These are phyloP conservation scores for Ophion ventricosus DNA, from an alignment of 2,888 invertebrate genomes.

Conservation along the genomic window DNA sequence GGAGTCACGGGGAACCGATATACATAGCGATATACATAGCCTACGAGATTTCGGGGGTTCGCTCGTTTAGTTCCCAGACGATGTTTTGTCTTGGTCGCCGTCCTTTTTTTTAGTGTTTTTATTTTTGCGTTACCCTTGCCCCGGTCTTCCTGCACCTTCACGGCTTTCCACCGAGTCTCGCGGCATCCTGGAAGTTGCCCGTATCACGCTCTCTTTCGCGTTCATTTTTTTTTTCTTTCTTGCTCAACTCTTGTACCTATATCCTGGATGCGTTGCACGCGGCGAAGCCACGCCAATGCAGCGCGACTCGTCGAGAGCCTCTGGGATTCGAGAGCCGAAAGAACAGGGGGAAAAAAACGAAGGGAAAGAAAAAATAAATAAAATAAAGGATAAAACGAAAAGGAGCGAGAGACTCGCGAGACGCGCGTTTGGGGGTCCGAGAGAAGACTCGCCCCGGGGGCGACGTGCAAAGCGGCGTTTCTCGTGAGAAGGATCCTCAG, in stretches of 20 bases:
- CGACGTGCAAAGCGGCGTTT: conserved; percentile 38
- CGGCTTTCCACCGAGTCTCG: conserved; percentile 72
- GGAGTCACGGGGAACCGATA: not conserved
- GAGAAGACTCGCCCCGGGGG: conserved; percentile 22
- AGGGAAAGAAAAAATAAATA: conserved; percentile 51
- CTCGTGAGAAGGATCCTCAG: conserved; percentile 54
- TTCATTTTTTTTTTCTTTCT: conserved; percentile 46
- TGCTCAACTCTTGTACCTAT: conserved; percentile 40
- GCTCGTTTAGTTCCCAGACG: conserved; percentile 68
- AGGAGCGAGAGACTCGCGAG: conserved; percentile 33
- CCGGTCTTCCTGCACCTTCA: conserved; percentile 44
- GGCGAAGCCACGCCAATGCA: conserved; percentile 70
- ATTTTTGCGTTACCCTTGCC: conserved; percentile 20
- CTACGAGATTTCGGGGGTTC: conserved; percentile 39
- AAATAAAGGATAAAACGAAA: conserved; percentile 42
- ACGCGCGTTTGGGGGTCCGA: conserved; percentile 55
- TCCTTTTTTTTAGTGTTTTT: conserved; percentile 60
- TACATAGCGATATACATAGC: conserved; percentile 27
- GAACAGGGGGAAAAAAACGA: conserved; percentile 49
- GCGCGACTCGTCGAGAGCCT: conserved; percentile 69
- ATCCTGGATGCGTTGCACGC: conserved; percentile 59
- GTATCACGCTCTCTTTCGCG: conserved; percentile 54
- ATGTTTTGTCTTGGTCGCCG: conserved; percentile 64
- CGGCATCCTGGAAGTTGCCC: conserved; percentile 59
- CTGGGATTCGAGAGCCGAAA: conserved; percentile 67